Evolutionary conservation across 1,140 invertebrate species (phyloP), one percentile per base, ranked within the genome.

Genomic region (Aphelinus certus): DNA sequence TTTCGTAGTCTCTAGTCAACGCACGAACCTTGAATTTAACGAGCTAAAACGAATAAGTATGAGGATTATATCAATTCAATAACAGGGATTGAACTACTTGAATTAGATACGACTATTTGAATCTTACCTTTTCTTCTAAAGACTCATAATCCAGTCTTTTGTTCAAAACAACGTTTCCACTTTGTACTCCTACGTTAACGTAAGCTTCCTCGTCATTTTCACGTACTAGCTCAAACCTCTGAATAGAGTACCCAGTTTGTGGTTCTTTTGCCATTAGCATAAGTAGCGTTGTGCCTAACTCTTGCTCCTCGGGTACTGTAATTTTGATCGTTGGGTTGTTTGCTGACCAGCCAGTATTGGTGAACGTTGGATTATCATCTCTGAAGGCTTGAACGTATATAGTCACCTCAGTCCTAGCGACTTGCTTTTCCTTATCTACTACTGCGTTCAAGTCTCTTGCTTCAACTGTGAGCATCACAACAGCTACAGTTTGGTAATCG

Each of bases 341-440:
- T 26, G 88, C 90, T 1, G 89, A 91, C 93, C 93, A 94, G 7
- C 92, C 91, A 2, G 89, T 73, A 75, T 93, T 92, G 1, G 90
- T 92, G 75, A 96, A 95, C 3, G 93, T 90, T 0, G 94, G 94
- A 85, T 94, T 94, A 73, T 93, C 92, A 75, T 94, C 93, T 77
- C 92, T 92, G 80, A 93, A 94, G 1, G 94, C 93, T 85, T 95
- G 93, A 6, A 95, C 91, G 80, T 95, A 95, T 5, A 95, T 88
- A 0, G 94, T 94, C 7, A 95, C 91, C 80, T 95, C 94, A 1
- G 90, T 89, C 43, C 86, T 87, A 9, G 90, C 91, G 46, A 91
- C 88, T 83, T 95, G 94, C n/a, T 89, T 86, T 3, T 93, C 90
- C 63, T 90, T 90, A 78, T 92, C 89, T 10, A 91, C 88, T 47